These are phyloP conservation scores for Nephrotoma flavescens DNA, from an alignment of 2,888 invertebrate genomes.

Conservation along the genomic window DNA sequence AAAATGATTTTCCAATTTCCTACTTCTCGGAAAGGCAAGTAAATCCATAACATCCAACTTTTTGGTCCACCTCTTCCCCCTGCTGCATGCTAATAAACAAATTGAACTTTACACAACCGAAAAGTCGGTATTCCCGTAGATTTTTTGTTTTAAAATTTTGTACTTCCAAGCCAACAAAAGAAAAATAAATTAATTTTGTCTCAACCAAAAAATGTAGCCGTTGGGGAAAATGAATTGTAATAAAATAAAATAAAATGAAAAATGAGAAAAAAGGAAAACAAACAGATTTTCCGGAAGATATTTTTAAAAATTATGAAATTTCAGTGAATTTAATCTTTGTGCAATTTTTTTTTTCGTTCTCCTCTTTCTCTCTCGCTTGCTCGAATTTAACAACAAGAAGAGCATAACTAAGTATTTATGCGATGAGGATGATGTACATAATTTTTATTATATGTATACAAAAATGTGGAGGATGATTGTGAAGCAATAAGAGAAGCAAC, in stretches of 20 bases:
- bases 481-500: background rate
- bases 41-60: background rate
- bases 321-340: background rate
- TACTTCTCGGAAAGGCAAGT: background rate
- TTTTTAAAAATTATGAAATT: background rate
- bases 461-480: background rate
- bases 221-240: background rate
- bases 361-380: background rate
- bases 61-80: background rate
- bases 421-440: background rate
- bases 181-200: background rate
- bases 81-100: background rate
- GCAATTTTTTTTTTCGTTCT: background rate
- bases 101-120: background rate
- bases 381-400: background rate
- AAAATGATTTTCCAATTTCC: background rate
- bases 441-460: background rate
- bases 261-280: background rate
- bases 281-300: background rate
- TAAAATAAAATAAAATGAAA: background rate
- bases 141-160: background rate
- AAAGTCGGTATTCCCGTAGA: background rate
- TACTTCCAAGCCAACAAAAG: background rate
- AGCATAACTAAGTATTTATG: background rate
- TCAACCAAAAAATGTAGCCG: background rate